Conservation (phyloP, 2,113 vertebrate genomes). For the Dasypus novemcinctus region DNA sequence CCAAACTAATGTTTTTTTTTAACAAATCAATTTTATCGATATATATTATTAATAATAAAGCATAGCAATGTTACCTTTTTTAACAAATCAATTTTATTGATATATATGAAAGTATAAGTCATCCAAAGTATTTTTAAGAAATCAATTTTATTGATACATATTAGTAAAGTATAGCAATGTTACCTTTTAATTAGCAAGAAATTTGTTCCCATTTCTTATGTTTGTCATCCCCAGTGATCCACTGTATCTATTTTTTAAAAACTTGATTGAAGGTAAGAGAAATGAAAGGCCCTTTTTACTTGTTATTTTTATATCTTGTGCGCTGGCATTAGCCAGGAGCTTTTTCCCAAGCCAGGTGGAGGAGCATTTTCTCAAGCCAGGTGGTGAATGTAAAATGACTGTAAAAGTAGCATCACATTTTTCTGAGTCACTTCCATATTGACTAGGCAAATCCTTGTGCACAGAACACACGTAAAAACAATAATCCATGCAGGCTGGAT, state of each 20-base stretch:
- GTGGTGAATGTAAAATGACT: background rate
- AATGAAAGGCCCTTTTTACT: background rate
- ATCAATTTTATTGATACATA: no score
- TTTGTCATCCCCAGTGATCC: background rate
- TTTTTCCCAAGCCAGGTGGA: constrained; percentile 21
- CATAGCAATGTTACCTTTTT: no score
- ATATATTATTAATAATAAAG: no score
- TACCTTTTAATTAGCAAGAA: background rate
- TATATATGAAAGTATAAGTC: no score
- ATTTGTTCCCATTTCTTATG: background rate
- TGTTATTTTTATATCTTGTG: constrained; percentile 1
- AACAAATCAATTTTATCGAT: background rate
- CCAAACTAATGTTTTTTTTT: background rate
- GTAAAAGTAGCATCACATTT: background rate
- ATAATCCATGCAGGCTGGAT: background rate
- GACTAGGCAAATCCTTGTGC: background rate
- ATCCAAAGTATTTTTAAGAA: no score
- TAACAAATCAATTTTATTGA: no score
- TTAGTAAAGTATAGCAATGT: no score
- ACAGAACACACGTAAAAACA: constrained; percentile 21
- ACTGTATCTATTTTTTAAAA: background rate
- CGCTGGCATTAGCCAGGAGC: background rate
- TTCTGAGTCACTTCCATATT: constrained; percentile 30
- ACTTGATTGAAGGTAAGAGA: background rate
- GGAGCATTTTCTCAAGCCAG: constrained; percentile 20